Base-by-base conservation (phyloP, 2,797 vertebrate genomes). In the Echiichthys vipera region DNA sequence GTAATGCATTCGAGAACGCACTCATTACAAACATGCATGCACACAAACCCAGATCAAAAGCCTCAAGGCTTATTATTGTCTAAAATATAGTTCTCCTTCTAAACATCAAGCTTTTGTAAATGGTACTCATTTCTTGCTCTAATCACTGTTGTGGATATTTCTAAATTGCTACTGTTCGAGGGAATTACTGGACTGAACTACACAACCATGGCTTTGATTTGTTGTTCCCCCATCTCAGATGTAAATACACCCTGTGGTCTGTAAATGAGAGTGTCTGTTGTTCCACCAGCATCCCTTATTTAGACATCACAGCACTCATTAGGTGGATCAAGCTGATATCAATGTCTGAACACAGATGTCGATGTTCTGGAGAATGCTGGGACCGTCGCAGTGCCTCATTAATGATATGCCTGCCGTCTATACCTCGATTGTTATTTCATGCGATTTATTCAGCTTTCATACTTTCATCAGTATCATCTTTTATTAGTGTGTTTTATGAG, bases 141-240 rank as follows among this genome's bases (percentile, higher is more conserved):
- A 91, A 91, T 92, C 87, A 82, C 87, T 87, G 84, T 88, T 90
- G 77, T 88, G 76, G 84, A 87, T 76, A 64, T 77, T 78, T 78
- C 22, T 22, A 80, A 85, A 86, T 84, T 81, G 73, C 80, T 66
- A 51, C 81, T 66, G 72, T 70, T 91, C 65, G 77, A 71, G 64
- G 56, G 74, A 84, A 83, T 81, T 69, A 88, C 83, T 84, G 40
- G 65, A 77, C 77, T 66, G 58, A 75, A 76, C 70, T 72, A 64
- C 68, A 65, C 71, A 72, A 68, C 61, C 20, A 57, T 17, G 58
- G 62, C 88, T 92, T 90, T 92, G 89, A 93, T 92, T 91, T 88
- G 83, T 65, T 88, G 76, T 62, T 64, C 58, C 81, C 29, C 82
- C 78, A 55, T 78, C 77, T 85, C 73, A 65, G 71, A 90, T 90